Conservation (phyloP, 2,888 invertebrate genomes). For the Philopedon plagiatum region DNA sequence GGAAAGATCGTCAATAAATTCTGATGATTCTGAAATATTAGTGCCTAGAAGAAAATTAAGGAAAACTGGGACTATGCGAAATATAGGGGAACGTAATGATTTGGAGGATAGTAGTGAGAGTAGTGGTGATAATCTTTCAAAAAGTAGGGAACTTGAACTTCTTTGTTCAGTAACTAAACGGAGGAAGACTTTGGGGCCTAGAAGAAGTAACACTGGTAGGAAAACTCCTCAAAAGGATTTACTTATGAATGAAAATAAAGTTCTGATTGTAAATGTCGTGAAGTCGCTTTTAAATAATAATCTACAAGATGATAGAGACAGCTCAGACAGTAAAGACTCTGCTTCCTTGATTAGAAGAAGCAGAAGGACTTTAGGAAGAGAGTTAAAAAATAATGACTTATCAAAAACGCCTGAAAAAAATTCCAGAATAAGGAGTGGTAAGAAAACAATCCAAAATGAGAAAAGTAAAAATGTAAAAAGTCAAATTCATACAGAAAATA, state of each 20-base stretch:
- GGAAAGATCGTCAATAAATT: neutral
- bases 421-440: no score
- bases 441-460: no score
- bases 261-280: conserved; percentile 3
- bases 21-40: conserved; percentile 40
- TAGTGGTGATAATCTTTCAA: neutral
- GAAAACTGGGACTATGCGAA: neutral
- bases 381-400: neutral
- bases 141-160: neutral
- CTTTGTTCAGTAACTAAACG: neutral
- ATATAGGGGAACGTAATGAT: neutral
- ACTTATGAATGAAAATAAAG: neutral
- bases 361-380: neutral
- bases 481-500: neutral
- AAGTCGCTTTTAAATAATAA: neutral
- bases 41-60: conserved; percentile 3
- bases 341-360: neutral
- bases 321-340: neutral
- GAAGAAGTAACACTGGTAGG: neutral
- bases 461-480: no score
- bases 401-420: neutral
- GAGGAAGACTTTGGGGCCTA: neutral
- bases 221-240: neutral
- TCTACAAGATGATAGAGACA: neutral
- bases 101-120: neutral